Conservation (phyloP, 92 coral and sea anemone genomes). For the Epizoanthus stellaris region DNA sequence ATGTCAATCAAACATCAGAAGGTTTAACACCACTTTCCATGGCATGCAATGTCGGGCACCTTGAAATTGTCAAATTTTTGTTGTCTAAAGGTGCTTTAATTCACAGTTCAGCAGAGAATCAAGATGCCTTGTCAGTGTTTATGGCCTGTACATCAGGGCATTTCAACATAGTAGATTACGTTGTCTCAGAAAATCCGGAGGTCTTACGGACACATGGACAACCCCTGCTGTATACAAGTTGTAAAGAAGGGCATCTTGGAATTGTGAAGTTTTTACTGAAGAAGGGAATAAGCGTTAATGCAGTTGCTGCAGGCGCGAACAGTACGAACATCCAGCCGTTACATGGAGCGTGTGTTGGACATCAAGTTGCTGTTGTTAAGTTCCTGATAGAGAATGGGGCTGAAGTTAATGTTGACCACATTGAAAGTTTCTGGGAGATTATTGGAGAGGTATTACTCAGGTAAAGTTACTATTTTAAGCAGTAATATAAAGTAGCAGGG, state of each 20-base stretch:
- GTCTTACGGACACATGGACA: constrained; percentile 72
- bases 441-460: constrained; percentile 83
- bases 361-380: constrained; percentile 64
- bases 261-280: constrained; percentile 76
- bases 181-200: constrained; percentile 74
- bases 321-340: constrained; percentile 65
- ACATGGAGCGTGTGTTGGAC: constrained; percentile 85
- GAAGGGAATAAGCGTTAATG: constrained; percentile 78
- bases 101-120: constrained; percentile 48
- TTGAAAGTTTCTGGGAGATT: constrained; percentile 81
- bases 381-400: constrained; percentile 95
- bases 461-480: constrained; percentile 44
- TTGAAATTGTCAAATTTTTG: constrained; percentile 72
- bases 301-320: constrained; percentile 26
- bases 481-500: too few species aligned
- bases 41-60: constrained; percentile 86
- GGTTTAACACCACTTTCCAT: constrained; percentile 78
- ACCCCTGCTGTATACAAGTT: constrained; percentile 73
- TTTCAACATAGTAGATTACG: constrained; percentile 63
- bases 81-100: constrained; percentile 74
- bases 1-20: constrained; percentile 73
- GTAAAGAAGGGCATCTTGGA: constrained; percentile 79
- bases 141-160: constrained; percentile 84
- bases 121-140: constrained; percentile 76
- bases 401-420: constrained; percentile 67